phyloP scores from a whole-genome alignment of 2,888 invertebrate species.

The Zaprionus obscuricornis region DNA sequence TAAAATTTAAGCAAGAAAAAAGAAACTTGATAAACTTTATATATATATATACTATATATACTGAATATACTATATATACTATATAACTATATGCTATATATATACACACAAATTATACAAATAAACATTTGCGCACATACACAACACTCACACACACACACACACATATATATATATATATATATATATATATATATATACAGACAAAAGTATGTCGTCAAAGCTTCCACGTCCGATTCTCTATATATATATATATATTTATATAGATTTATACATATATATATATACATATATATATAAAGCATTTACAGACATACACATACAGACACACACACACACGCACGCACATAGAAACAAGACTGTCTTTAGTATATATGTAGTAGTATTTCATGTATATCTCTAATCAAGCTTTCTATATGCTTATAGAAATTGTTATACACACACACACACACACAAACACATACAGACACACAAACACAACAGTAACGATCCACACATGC shows the following conservation, averaged over 20 bases:
- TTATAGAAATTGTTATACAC: slow-evolving; percentile 62
- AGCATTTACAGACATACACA: slow-evolving; percentile 16
- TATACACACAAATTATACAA: slow-evolving; percentile 3
- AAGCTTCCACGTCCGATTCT: slow-evolving; percentile 30
- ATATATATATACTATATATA: slow-evolving; percentile 21
- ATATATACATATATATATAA: slow-evolving; percentile 9
- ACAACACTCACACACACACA: slow-evolving; percentile 11
- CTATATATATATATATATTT: slow-evolving; percentile 5
- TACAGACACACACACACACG: slow-evolving; percentile 13
- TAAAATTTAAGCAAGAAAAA: slow-evolving; percentile 55
- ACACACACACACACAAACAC: slow-evolving; percentile 14
- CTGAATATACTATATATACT: too few species aligned
- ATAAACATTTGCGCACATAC: slow-evolving; percentile 9
- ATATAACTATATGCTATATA: slow-evolving; percentile 22
- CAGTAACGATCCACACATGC: slow-evolving; percentile 20
- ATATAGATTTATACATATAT: slow-evolving; percentile 6
- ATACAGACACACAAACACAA: slow-evolving; percentile 11
- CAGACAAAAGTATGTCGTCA: slow-evolving; percentile 9
- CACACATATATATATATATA: slow-evolving; percentile 3
- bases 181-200: slow-evolving; percentile 4
- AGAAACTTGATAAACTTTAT: slow-evolving; percentile 39
- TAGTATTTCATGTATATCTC: slow-evolving; percentile 69
- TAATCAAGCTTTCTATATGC: slow-evolving; percentile 57
- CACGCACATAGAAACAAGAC: slow-evolving; percentile 75
- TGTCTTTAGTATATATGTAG: slow-evolving; percentile 74